Evolutionary conservation across 2,888 invertebrate species (phyloP), one percentile per base, ranked within the genome.

Genomic region (Adelphocoris suturalis): DNA sequence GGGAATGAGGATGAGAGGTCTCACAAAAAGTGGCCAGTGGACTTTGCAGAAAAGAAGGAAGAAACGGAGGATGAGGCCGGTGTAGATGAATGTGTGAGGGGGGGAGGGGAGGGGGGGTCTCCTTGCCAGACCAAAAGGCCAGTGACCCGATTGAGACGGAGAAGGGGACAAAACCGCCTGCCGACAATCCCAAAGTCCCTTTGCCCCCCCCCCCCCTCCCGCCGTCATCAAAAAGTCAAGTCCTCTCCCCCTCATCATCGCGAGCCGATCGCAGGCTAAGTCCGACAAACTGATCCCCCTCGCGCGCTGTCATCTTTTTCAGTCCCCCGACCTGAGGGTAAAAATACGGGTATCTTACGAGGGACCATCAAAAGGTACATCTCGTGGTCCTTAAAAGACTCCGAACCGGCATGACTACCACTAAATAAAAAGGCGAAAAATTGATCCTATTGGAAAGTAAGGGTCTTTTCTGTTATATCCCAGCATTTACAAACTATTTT

Each of bases 101-200:
- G 27, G 16, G 3, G 82, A 57, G 27, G 23, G 84, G 57, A 28
- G 48, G 37, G 68, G 75, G 86, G 46, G 47, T 47, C 75, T 11
- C 48, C n/a, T 28, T 13, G 5, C 55, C 19, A 23, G 86, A 86
- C 86, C 68, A 46, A 86, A 86, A 86, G 86, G 86, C 86, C 86
- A 86, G 47, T 86, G 86, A 86, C 86, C 86, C 86, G 75, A 86
- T 86, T 86, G 86, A 75, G 78, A 19, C 9, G 76, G 76, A n/a
- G 76, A 46, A 28, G 78, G 46, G 78, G 16, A 78, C 78, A 7
- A n/a, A 78, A 78, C 78, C 78, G 78, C 78, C 78, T 78, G 78
- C 78, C 78, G 46, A 78, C 78, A 78, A 78, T 78, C 46, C 78
- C 46, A 78, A 78, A 78, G 46, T 78, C 78, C 76, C 78, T 78